Conservation (phyloP, 2,888 invertebrate genomes). For the Marronus borbonicus region DNA sequence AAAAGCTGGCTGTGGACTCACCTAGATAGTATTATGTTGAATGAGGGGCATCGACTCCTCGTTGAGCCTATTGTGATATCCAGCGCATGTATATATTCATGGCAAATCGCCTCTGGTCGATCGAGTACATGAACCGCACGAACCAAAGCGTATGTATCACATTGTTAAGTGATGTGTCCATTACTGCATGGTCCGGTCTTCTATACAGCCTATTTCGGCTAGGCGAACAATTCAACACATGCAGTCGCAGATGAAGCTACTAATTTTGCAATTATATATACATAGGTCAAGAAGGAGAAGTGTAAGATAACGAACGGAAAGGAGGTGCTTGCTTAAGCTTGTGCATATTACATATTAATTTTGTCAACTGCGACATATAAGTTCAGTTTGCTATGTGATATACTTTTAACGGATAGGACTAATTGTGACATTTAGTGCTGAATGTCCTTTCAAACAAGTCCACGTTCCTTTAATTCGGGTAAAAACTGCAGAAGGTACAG, state of each 20-base stretch:
- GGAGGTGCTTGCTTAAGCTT: too few species aligned
- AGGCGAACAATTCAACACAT: constrained; percentile 46
- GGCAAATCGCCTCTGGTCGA: constrained; percentile 27
- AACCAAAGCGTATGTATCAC: constrained; percentile 10
- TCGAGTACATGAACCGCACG: constrained; percentile 10
- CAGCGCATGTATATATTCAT: constrained; percentile 10
- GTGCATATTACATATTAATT: too few species aligned
- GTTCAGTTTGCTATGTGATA: too few species aligned
- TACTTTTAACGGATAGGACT: too few species aligned
- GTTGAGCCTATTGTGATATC: constrained; percentile 16
- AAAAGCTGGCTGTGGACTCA: too few species aligned
- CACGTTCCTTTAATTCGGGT: too few species aligned
- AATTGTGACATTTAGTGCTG: too few species aligned
- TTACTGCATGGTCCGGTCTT: constrained; percentile 25
- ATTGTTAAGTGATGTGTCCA: constrained; percentile 46
- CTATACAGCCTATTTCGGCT: constrained; percentile 36
- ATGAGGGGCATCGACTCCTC: constrained; percentile 21
- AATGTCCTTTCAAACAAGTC: too few species aligned
- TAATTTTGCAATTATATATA: constrained; percentile 36
- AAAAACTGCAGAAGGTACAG: too few species aligned
- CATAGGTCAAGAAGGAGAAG: too few species aligned
- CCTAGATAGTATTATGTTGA: not conserved
- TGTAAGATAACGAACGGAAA: too few species aligned
- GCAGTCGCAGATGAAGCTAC: constrained; percentile 41
- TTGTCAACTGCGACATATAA: too few species aligned